Conservation (phyloP, 2,888 invertebrate genomes). For the Amphiduros pacificus region DNA sequence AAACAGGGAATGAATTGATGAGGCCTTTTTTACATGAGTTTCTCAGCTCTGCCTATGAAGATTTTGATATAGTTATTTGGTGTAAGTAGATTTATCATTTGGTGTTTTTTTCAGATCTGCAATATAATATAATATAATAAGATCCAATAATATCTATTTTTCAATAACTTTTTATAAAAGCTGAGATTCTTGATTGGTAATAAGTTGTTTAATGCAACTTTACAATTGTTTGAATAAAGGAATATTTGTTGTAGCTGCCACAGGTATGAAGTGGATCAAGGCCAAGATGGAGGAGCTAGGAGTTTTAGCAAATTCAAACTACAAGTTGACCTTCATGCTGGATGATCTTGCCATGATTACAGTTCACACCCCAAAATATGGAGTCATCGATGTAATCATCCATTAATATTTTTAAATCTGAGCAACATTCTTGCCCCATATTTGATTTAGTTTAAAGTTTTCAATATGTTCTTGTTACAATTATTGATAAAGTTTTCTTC, state of each 20-base stretch:
- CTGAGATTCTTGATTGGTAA: too few relatives aligned
- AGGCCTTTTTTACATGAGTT: slow-evolving; percentile 94
- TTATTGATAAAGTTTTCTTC: not conserved
- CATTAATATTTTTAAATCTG: not conserved
- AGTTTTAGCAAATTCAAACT: slow-evolving; percentile 75
- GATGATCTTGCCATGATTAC: slow-evolving; percentile 95
- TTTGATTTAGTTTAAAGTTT: too few relatives aligned
- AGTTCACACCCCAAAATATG: slow-evolving; percentile 85
- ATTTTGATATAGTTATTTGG: slow-evolving; percentile 98
- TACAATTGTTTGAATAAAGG: too few relatives aligned
- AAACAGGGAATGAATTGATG: slow-evolving; percentile 87
- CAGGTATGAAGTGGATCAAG: slow-evolving; percentile 97
- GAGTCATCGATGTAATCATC: slow-evolving; percentile 78
- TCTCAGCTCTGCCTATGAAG: slow-evolving; percentile 66
- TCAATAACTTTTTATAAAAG: not conserved
- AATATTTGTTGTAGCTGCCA: slow-evolving; percentile 74
- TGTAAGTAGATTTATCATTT: too few relatives aligned
- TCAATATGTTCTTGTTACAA: too few relatives aligned
- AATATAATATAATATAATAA: not conserved
- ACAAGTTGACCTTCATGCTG: slow-evolving; percentile 89
- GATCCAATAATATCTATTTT: not conserved
- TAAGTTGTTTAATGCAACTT: too few relatives aligned
- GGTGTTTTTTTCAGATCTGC: not conserved
- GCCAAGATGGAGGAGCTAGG: slow-evolving; percentile 94
- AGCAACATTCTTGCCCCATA: too few relatives aligned